Conservation (phyloP, 1,140 invertebrate genomes). For the Drosophila nikananu region DNA sequence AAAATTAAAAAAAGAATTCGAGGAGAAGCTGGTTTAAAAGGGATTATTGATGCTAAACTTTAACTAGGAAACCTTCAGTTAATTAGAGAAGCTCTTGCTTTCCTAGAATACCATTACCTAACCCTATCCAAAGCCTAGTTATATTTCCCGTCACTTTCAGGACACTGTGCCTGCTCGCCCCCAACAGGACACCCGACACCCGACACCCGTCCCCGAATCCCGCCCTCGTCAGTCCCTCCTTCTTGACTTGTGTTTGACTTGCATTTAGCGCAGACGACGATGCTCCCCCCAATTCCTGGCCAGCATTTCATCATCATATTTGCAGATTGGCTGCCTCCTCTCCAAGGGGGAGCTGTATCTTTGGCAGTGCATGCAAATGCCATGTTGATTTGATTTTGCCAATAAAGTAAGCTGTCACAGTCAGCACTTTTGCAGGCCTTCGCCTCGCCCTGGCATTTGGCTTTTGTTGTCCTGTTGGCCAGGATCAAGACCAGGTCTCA, state of each 20-base stretch:
- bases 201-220: not conserved
- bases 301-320: constrained; percentile 64
- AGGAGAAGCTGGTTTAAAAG: too few species aligned
- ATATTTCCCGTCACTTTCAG: not conserved
- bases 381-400: constrained; percentile 83
- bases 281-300: not conserved
- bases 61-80: not conserved
- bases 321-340: constrained; percentile 50
- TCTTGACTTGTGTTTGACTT: constrained; percentile 78
- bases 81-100: not conserved
- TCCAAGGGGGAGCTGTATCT: constrained; percentile 55
- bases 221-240: constrained; percentile 12
- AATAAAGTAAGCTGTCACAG: constrained; percentile 83
- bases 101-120: accelerated
- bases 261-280: constrained; percentile 77
- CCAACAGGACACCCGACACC: not conserved
- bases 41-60: not conserved
- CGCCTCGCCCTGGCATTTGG: constrained; percentile 26
- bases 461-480: constrained; percentile 48
- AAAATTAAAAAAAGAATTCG: not conserved
- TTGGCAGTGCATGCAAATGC: constrained; percentile 78
- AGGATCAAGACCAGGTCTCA: constrained; percentile 38
- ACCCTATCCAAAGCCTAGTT: not conserved
- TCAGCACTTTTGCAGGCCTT: constrained; percentile 75
- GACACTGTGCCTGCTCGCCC: not conserved